Conservation (phyloP, 2,113 vertebrate species). For the mouse (Mus musculus) region GRCm39 chr11:7166001-7166500, state of each 20-base stretch:
- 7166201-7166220: neutral
- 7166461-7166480: neutral
- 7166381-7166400: neutral
- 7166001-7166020: neutral
- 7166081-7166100: neutral
- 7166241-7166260: neutral
- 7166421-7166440: neutral
- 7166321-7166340: neutral
- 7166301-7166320: neutral
- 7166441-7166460: neutral
- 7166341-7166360: neutral
- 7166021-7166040: neutral
- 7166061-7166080: accelerated
- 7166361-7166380: too few relatives aligned
- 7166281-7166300: neutral
- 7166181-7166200: neutral
- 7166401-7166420: neutral
- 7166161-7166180: neutral
- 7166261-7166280: neutral
- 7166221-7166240: neutral
- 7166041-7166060: neutral
- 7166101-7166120: neutral
- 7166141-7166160: neutral
- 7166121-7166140: neutral
- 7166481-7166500: neutral